Percentiles rank a stretch among this genome's conserved stretches.
These are phyloP conservation scores for Pterobdella sp. DNA, from an alignment of 2,888 invertebrate genomes.

Conservation along the genomic window DNA sequence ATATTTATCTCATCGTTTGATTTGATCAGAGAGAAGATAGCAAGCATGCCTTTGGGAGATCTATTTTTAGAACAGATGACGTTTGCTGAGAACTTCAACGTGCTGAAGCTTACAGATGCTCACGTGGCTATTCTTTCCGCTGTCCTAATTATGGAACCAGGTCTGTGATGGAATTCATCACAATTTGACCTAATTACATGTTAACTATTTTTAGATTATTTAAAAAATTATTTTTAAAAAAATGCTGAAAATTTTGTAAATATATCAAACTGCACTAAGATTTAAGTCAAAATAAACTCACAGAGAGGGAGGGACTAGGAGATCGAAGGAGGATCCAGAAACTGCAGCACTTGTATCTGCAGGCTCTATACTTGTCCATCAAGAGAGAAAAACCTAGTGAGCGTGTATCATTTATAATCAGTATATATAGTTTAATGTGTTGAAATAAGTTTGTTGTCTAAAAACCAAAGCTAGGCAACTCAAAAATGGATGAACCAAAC, in stretches of 20 bases:
- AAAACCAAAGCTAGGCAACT: no score
- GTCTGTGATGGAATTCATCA: no score
- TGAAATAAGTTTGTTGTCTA: no score
- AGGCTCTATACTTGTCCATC: conserved; percentile 45
- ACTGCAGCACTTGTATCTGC: conserved; percentile 45
- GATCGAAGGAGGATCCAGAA: conserved; percentile 44
- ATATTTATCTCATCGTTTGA: neutral
- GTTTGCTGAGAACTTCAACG: conserved; percentile 44
- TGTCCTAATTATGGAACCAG: conserved; percentile 48
- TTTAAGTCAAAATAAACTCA: neutral
- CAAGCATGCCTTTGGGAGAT: conserved; percentile 33
- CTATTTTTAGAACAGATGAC: conserved; percentile 47
- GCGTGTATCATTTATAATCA: neutral
- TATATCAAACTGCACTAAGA: no score
- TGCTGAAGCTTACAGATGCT: conserved; percentile 43
- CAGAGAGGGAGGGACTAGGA: conserved; percentile 44
- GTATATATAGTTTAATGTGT: neutral
- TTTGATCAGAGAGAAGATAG: conserved; percentile 19
- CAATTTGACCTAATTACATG: no score
- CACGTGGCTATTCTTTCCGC: conserved; percentile 48
- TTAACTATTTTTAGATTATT: no score
- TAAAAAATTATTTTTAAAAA: no score
- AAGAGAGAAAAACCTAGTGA: conserved; percentile 40
- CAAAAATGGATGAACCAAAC: neutral
- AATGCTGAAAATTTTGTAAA: no score